phyloP scores from a whole-genome alignment of 2,888 invertebrate species.

The Acanthacorydalis orientalis region DNA sequence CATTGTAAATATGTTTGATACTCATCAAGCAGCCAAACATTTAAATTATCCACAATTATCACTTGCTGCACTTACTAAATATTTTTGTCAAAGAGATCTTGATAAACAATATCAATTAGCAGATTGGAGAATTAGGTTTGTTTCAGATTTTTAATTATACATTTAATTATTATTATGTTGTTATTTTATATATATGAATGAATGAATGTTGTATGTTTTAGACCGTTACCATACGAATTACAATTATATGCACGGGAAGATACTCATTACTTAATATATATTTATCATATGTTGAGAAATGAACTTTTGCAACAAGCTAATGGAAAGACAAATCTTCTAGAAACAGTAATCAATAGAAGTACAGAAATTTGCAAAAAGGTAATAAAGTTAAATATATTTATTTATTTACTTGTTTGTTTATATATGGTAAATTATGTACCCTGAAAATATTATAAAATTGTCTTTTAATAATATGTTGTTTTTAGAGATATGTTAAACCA shows the following conservation, averaged over 20 bases:
- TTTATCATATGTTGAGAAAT: slow-evolving; percentile 64
- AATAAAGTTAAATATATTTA: slow-evolving; percentile 9
- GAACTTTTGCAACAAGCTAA: slow-evolving; percentile 53
- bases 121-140: slow-evolving; percentile 76
- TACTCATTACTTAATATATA: slow-evolving; percentile 85
- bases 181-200: slow-evolving; percentile 6
- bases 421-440: too few species aligned
- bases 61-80: slow-evolving; percentile 57
- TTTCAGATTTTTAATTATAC: background rate
- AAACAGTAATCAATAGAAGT: slow-evolving; percentile 56
- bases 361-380: slow-evolving; percentile 55
- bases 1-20: slow-evolving; percentile 94
- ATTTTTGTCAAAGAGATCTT: slow-evolving; percentile 59
- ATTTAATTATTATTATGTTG: background rate
- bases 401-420: too few species aligned
- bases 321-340: slow-evolving; percentile 43
- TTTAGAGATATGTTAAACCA: slow-evolving; percentile 66
- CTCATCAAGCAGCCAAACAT: slow-evolving; percentile 68
- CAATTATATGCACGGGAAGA: slow-evolving; percentile 79
- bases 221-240: slow-evolving; percentile 71
- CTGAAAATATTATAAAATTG: background rate
- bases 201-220: slow-evolving; percentile 22
- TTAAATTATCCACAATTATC: slow-evolving; percentile 55
- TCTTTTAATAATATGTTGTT: slow-evolving; percentile 8
- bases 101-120: slow-evolving; percentile 89